phyloP scores from a whole-genome alignment of 2,888 invertebrate species.

The Ephialtes manifestator region DNA sequence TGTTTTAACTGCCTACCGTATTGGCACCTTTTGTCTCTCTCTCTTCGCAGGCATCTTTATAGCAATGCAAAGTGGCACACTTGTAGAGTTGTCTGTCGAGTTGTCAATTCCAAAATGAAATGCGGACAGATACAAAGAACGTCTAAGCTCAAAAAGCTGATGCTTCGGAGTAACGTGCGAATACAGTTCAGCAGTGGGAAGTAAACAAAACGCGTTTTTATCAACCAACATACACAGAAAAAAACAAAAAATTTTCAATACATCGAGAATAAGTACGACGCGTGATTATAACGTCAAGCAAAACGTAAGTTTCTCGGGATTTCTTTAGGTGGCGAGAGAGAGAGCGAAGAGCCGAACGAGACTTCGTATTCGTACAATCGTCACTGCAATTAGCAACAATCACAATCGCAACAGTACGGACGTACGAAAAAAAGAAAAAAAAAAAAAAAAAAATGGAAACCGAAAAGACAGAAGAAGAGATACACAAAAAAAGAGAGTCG shows the following conservation, averaged over 20 bases:
- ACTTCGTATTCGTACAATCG: background rate
- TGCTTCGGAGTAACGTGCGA: background rate
- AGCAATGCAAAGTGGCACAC: background rate
- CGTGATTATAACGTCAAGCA: background rate
- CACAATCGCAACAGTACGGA: background rate
- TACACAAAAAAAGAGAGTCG: constrained; percentile 23
- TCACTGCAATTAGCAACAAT: constrained; percentile 10
- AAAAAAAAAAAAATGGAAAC: background rate
- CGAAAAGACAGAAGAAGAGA: constrained; percentile 32
- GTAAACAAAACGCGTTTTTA: constrained; percentile 52
- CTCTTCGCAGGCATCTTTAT: background rate
- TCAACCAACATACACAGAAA: background rate
- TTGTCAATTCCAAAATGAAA: background rate
- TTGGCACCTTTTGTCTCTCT: constrained; percentile 23
- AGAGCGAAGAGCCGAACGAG: background rate
- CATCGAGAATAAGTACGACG: constrained; percentile 13
- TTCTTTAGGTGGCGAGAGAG: background rate
- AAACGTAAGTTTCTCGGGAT: constrained; percentile 35
- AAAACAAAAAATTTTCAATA: constrained; percentile 18
- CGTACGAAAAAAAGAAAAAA: background rate
- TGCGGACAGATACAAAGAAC: background rate
- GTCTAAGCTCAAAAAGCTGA: constrained; percentile 24
- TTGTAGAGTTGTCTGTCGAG: background rate
- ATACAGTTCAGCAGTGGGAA: constrained; percentile 20
- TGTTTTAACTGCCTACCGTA: constrained; percentile 10